Evolutionary conservation across 1,140 invertebrate genomes (phyloP).

Genomic region (Odontomachus brunneus): DNA sequence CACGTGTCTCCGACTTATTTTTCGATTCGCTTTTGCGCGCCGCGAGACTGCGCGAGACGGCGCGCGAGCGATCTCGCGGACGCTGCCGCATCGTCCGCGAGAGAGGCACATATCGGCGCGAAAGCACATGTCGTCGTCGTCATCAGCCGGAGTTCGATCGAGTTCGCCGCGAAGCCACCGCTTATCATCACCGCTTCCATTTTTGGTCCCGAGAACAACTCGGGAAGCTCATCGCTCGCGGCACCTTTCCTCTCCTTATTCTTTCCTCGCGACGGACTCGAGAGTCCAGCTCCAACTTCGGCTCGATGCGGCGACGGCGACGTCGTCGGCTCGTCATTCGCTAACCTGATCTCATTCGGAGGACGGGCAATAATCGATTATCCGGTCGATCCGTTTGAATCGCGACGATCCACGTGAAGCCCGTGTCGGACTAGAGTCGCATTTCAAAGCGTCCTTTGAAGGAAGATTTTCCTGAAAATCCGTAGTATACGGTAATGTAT

Average conservation of each 20-base stretch:
- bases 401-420: no score
- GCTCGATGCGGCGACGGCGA: not conserved
- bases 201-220: no score
- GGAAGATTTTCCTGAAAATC: no score
- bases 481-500: no score
- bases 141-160: no score
- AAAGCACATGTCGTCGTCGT: no score
- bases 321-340: not conserved
- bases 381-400: not conserved
- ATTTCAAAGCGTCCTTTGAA: no score
- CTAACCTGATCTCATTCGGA: no score
- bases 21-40: slow-evolving; percentile 70
- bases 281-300: not conserved
- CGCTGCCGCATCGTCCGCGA: not conserved
- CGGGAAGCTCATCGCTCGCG: no score
- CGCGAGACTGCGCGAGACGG: slow-evolving; percentile 12
- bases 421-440: no score
- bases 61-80: slow-evolving; percentile 3
- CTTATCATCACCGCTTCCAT: not conserved
- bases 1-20: slow-evolving; percentile 69
- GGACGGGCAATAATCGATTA: not conserved
- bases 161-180: not conserved
- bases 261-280: not conserved
- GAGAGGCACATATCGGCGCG: no score
- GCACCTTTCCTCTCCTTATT: no score